Evolutionary conservation across 2,113 vertebrate genomes (phyloP).

Genomic region (Marcusenius ussheri): DNA sequence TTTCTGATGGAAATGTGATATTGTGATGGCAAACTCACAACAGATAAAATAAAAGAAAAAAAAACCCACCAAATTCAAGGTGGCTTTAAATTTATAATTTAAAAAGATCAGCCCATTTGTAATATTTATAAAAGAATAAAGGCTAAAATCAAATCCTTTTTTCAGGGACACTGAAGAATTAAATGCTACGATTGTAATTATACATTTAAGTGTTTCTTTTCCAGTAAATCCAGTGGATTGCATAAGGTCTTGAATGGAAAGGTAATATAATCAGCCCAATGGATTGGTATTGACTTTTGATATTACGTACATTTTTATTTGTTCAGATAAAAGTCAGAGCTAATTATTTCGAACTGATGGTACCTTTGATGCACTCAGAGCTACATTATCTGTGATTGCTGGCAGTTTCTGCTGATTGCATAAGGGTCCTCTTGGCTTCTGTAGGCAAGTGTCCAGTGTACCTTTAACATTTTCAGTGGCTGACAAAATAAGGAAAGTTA

Average conservation of each 20-base stretch:
- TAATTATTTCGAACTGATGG: constrained; percentile 1
- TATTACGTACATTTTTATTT: constrained; percentile 4
- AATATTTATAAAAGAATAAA: background rate
- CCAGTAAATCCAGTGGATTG: background rate
- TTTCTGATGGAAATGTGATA: constrained; percentile 10
- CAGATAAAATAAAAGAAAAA: constrained; percentile 47
- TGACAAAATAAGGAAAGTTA: background rate
- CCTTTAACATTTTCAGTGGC: background rate
- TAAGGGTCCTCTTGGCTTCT: constrained; percentile 9
- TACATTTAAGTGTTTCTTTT: background rate
- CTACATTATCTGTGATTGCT: background rate
- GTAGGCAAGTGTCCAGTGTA: background rate
- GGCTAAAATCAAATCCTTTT: constrained; percentile 20
- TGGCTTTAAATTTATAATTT: background rate
- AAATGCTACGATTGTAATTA: constrained; percentile 14
- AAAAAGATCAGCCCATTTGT: background rate
- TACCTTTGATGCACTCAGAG: constrained; percentile 9
- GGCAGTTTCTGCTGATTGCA: background rate
- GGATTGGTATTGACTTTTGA: background rate
- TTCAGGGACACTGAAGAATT: constrained; percentile 22
- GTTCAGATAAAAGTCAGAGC: constrained; percentile 13
- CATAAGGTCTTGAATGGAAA: background rate
- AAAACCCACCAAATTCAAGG: constrained; percentile 25
- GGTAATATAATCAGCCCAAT: background rate
- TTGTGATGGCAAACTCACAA: constrained; percentile 23